These are phyloP conservation scores for Paralinhomoeus sp. DNA, from an alignment of 2,888 invertebrate genomes.

Conservation along the genomic window DNA sequence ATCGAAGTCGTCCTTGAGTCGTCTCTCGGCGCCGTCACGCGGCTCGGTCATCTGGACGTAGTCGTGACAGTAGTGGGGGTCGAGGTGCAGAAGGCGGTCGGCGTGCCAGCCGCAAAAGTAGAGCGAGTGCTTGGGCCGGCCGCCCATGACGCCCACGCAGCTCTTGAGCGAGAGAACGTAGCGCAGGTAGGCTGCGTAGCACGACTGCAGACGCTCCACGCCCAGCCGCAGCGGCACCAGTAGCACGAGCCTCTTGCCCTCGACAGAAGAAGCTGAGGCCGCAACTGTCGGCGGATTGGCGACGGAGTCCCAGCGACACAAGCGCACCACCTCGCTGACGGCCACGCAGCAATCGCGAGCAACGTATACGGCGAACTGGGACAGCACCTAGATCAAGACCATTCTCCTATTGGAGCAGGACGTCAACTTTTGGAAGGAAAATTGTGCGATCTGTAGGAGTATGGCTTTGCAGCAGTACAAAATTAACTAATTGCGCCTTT, in stretches of 20 bases:
- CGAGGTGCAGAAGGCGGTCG: slow-evolving; percentile 56
- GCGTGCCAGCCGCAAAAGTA: slow-evolving; percentile 75
- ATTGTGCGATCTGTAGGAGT: no score
- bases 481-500: no score
- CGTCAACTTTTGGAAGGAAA: no score
- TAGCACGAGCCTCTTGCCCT: slow-evolving; percentile 44
- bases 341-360: background rate
- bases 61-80: slow-evolving; percentile 82
- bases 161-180: slow-evolving; percentile 46
- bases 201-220: background rate
- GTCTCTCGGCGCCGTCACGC: background rate
- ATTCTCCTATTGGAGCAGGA: no score
- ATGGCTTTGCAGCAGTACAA: no score
- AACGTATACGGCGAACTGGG: background rate
- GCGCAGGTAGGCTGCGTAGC: background rate
- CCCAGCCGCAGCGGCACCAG: slow-evolving; percentile 64
- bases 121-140: slow-evolving; percentile 68
- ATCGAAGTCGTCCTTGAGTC: background rate
- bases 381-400: no score
- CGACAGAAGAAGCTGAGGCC: background rate
- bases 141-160: slow-evolving; percentile 75
- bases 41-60: slow-evolving; percentile 58
- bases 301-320: background rate
- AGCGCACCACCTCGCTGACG: background rate
- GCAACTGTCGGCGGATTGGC: no score